phyloP scores from a whole-genome alignment of 1,140 invertebrate species.

The Nasonia vitripennis region DNA sequence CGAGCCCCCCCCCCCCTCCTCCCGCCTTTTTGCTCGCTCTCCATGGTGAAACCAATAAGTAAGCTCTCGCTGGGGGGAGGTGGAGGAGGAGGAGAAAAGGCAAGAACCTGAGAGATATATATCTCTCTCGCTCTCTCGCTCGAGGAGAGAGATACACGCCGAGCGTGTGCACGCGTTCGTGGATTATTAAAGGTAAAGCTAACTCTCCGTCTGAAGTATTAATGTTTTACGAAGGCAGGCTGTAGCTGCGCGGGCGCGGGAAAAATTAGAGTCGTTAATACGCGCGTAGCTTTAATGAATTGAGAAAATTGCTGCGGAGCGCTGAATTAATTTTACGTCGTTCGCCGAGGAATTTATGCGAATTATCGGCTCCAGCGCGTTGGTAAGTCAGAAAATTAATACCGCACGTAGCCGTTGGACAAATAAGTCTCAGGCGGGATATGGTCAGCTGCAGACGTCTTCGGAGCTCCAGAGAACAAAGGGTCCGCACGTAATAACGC shows the following conservation, averaged over 20 bases:
- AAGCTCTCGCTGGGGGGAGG: slow-evolving; percentile 50
- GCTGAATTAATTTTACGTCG: no score
- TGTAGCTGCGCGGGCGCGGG: not conserved
- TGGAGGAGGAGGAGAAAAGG: slow-evolving; percentile 54
- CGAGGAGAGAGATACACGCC: slow-evolving; percentile 52
- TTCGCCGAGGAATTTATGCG: not conserved
- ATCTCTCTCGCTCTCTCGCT: slow-evolving; percentile 6
- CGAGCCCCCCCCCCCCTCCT: slow-evolving; percentile 15
- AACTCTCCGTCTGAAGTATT: slow-evolving; percentile 66
- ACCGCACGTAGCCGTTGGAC: not conserved
- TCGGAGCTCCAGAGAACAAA: slow-evolving; percentile 26
- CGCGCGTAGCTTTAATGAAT: not conserved
- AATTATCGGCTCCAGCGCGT: not conserved
- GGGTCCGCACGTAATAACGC: slow-evolving; percentile 1
- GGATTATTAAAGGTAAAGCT: slow-evolving; percentile 36
- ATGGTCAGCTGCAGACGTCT: not conserved
- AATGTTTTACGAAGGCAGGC: slow-evolving; percentile 68
- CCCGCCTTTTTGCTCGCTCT: slow-evolving; percentile 43
- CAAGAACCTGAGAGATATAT: slow-evolving; percentile 52
- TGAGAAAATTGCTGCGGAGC: not conserved
- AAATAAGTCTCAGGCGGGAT: not conserved
- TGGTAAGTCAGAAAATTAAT: not conserved
- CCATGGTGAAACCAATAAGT: slow-evolving; percentile 70
- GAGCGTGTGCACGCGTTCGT: slow-evolving; percentile 10
- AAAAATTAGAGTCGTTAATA: not conserved